Evolutionary conservation across 2,797 vertebrate species (phyloP), one percentile per base, ranked within the genome.

Genomic region (Gymnothorax javanicus): DNA sequence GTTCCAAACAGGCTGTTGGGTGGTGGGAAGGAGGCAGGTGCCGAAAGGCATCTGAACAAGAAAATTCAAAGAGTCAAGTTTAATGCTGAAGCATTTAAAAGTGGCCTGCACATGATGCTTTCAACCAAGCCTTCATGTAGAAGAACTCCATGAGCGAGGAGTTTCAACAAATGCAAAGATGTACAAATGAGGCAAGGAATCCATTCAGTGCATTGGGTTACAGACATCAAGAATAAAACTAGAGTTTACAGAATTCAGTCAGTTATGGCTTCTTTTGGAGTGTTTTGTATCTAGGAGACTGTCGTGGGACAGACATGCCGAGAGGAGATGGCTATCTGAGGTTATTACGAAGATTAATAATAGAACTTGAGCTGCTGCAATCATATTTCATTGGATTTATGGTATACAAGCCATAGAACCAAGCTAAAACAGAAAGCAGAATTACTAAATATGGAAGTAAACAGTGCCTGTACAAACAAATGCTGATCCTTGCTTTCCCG

Each of bases 281-380:
- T 83, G 59, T 83, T 60, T n/a, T 60, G 82, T 60, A 59, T 83
- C 82, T 9, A 83, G 82, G 82, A 83, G 82, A 83, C 58, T 6
- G 79, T 5, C 8, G 59, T 58, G 54, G 57, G 82, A 59, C 75
- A 79, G 75, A 33, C 33, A 52, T 11, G 52, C 52, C 77, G 23
- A 81, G 23, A 59, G 12, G 82, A 83, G 82, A 83, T 83, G 82
- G 58, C 17, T 83, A 59, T 83, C 82, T 62, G 25, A 60, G 59
- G 59, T 59, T 62, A 83, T 83, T 27, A 83, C 9, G 6, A 83
- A 59, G 56, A 83, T 59, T 83, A 60, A 43, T 83, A 62, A 62
- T 60, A 27, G 25, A 83, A 33, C 57, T 59, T 33, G 82, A 83
- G 56, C 57, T 59, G 6, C 64, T 33, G 2, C 25, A 83, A 62